These are phyloP conservation scores for Baryphthengus martii DNA, from an alignment of 2,113 vertebrate species.

Conservation along the genomic window DNA sequence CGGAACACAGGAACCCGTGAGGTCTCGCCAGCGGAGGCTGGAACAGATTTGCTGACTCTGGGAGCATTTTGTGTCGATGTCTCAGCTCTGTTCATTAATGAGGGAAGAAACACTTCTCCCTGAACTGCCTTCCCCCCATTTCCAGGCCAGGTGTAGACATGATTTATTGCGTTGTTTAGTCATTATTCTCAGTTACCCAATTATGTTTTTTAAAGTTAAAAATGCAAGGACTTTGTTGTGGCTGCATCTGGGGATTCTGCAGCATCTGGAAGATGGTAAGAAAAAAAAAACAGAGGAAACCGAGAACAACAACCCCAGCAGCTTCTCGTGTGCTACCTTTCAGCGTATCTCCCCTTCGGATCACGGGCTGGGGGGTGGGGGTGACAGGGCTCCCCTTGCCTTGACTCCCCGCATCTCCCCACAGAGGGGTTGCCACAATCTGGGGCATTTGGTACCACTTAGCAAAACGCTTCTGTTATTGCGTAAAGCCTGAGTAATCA, in stretches of 20 bases:
- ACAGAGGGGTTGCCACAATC: neutral
- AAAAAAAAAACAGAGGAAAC: neutral
- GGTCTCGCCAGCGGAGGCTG: neutral
- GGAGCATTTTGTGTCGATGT: neutral
- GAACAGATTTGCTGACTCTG: conserved; percentile 43
- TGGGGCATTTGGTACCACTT: neutral
- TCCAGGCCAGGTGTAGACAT: conserved; percentile 63
- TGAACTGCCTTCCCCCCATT: neutral
- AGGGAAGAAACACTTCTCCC: conserved; percentile 6
- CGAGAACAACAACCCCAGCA: neutral
- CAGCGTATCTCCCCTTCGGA: neutral
- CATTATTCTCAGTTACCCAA: conserved; percentile 71
- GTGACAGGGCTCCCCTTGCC: neutral
- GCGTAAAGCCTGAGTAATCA: neutral
- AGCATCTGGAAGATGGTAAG: conserved; percentile 65
- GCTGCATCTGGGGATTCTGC: conserved; percentile 62
- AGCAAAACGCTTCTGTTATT: neutral
- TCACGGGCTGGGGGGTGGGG: rapidly evolving
- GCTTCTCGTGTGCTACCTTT: conserved; percentile 15
- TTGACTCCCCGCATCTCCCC: neutral
- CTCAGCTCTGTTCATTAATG: conserved; percentile 6
- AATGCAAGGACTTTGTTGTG: conserved; percentile 58
- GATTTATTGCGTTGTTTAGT: conserved; percentile 66
- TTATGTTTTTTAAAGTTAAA: conserved; percentile 57
- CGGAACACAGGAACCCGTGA: rapidly evolving